Base-by-base conservation (phyloP, 1,140 invertebrate genomes). In the Heliconius eleuchia region DNA sequence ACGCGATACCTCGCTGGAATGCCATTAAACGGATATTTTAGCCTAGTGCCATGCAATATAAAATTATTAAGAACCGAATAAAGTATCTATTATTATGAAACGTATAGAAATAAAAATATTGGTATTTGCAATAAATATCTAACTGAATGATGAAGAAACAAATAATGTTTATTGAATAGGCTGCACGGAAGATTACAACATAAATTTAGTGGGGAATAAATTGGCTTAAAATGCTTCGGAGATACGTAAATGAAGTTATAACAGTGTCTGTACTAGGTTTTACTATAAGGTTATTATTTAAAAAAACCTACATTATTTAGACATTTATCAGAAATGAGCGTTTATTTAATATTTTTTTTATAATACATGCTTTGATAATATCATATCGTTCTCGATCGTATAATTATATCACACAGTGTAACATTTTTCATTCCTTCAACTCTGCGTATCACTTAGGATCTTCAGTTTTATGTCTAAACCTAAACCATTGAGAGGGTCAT, bases 11-110 rank as follows among this genome's bases (percentile, higher is more conserved):
- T 78, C 82, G 77, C 78, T 87, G 84, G 88, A 89, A 89, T 89
- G 87, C 89, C 78, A 88, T 88, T 86, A 88, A 87, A 91, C 84
- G 79, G 85, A 89, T 85, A 85, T 79, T 85, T 82, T 85, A 80
- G 82, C 84, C 79, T 84, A 87, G 85, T 83, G 85, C 87, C 89
- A 91, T 83, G 84, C 88, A 85, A 74, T 86, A 80, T 87, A 85
- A 85, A 86, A 84, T 85, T 84, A 86, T 87, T 84, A 80, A 83
- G 82, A 81, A 82, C 74, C 76, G 75, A 82, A 82, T 85, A 84
- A 84, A 84, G 82, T 82, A 83, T 83, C 80, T 80, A 81, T 84
- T 80, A 81, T 80, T 80, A 81, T 50, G 80, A 77, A 80, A 81
- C 73, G 57, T 78, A 83, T 78, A 42, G 77, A 84, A 85, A 89